Percentiles rank a stretch among this genome's conserved stretches.
Evolutionary conservation across 2,888 invertebrate species (phyloP).

Genomic region (Ashinkailepas kermadecensis): DNA sequence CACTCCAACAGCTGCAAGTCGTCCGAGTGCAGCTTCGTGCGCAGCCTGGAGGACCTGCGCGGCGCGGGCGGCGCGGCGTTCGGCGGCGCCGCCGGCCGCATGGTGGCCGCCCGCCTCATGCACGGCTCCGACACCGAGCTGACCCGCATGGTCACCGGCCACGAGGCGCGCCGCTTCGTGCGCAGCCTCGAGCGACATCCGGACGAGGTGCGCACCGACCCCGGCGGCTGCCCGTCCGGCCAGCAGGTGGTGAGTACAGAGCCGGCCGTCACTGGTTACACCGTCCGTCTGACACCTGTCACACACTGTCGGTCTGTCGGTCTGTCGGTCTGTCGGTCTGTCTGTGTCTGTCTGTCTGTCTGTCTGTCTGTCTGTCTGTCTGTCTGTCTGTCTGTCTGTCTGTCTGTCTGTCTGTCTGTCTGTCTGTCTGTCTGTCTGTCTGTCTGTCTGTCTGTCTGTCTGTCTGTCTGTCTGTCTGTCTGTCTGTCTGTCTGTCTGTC

Average conservation of each 20-base stretch:
- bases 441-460: too few relatives aligned
- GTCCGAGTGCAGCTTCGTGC: conserved; percentile 40
- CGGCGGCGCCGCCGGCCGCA: conserved; percentile 20
- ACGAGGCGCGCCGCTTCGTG: conserved; percentile 19
- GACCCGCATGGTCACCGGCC: conserved; percentile 29
- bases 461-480: too few relatives aligned
- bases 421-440: too few relatives aligned
- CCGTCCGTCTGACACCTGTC: too few relatives aligned
- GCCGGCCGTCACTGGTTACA: neutral
- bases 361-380: too few relatives aligned
- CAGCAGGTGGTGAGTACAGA: neutral
- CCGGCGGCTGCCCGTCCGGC: neutral
- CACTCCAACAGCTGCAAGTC: conserved; percentile 27
- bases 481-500: too few relatives aligned
- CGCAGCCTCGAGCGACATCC: conserved; percentile 25
- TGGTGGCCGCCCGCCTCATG: conserved; percentile 28
- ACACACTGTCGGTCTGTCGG: too few relatives aligned
- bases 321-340: too few relatives aligned
- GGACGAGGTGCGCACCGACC: conserved; percentile 18
- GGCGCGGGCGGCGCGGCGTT: conserved; percentile 34
- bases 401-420: too few relatives aligned
- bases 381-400: too few relatives aligned
- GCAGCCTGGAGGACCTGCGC: conserved; percentile 59
- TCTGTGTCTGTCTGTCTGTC: too few relatives aligned
- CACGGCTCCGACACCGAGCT: conserved; percentile 34